phyloP scores from a whole-genome alignment of 2,888 invertebrate genomes.

The Eupithecia subumbrata region DNA sequence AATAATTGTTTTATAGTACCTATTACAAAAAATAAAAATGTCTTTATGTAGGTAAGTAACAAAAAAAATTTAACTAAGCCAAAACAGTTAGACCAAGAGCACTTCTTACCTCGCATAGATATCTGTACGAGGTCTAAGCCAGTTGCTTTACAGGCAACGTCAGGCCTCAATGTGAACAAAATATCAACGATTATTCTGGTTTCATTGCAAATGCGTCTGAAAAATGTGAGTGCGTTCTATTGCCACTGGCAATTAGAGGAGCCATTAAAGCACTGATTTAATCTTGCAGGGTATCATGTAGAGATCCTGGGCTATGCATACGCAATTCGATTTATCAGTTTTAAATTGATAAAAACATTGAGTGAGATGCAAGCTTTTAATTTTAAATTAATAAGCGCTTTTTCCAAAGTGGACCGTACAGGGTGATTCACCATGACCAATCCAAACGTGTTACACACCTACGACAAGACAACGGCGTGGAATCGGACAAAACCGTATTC shows the following conservation, averaged over 20 bases:
- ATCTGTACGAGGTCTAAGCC: not conserved
- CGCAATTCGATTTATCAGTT: conserved; percentile 57
- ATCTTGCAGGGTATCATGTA: conserved; percentile 46
- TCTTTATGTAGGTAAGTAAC: too few species aligned
- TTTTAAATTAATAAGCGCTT: not conserved
- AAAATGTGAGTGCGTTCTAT: conserved; percentile 35
- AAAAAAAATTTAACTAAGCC: not conserved
- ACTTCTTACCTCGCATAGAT: not conserved
- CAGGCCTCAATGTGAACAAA: not conserved
- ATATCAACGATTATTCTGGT: not conserved
- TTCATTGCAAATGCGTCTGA: conserved; percentile 8
- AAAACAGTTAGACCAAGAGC: not conserved
- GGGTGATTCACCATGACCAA: too few species aligned
- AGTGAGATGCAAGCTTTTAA: conserved; percentile 1
- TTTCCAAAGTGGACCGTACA: too few species aligned
- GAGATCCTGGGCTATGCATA: conserved; percentile 37
- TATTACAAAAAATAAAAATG: too few species aligned
- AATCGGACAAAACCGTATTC: too few species aligned
- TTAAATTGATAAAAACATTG: conserved; percentile 53
- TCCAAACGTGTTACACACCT: too few species aligned
- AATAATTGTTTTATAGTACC: too few species aligned
- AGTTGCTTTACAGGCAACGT: not conserved
- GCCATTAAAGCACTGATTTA: conserved; percentile 63
- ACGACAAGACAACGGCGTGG: too few species aligned
- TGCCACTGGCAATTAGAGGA: conserved; percentile 59